Base-by-base conservation (phyloP, 2,113 vertebrate genomes). In the Phocoena phocoena region DNA sequence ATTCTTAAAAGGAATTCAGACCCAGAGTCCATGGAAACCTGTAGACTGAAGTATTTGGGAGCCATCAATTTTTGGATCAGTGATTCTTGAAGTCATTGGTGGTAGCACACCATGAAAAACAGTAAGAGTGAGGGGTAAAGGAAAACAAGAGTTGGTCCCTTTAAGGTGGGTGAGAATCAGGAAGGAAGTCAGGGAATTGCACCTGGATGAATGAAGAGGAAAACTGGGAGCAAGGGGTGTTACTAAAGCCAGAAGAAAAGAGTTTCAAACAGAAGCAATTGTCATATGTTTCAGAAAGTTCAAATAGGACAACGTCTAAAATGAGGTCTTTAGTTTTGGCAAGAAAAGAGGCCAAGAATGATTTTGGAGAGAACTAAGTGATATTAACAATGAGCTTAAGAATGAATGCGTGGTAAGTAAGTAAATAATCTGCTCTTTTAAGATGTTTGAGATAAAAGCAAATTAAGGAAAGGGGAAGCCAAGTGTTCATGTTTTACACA, bases 371-470 rank as follows among this genome's bases (percentile, higher is more conserved):
- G 41, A 83, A 63, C 62, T 58, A 88, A 90, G 15, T 50, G 77
- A 68, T 26, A 31, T 70, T 60, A 68, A 21, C 13, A 87, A 74
- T 44, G 50, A 67, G 9, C 2, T 83, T 83, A 83, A 83, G 71
- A 88, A 71, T 74, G 53, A 95, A 80, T 80, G 2, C 1, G 17
- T 44, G 11, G 8, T 88, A 84, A 81, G 41, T 33, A 74, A 87
- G 58, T 36, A 58, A 80, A 87, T 55, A 71, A 44, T 70, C 26
- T 76, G 3, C 20, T 63, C 28, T 77, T 97, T 89, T 71, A 31
- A 67, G 38, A 38, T 62, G 6, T 73, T 96, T 97, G 60, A 84
- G 53, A 76, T 93, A 50, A 93, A 95, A 94, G 70, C 21, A 73
- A 74, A 95, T 87, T 79, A 68, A 31, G 33, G n/a, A 91, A 81